Conservation (phyloP, 2,888 invertebrate species). For the Diabrotica balteata region DNA sequence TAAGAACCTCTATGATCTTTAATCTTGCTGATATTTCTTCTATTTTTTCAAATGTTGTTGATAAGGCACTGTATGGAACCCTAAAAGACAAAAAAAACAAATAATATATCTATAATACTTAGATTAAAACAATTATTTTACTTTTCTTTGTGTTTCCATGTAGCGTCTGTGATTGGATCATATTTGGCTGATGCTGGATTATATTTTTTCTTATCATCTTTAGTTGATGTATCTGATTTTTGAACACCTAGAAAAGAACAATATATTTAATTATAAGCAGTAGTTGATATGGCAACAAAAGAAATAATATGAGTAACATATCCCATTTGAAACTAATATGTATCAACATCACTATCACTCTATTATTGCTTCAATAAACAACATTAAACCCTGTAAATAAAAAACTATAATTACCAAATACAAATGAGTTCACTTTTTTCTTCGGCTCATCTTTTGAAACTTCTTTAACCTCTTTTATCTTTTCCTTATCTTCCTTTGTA, state of each 20-base stretch:
- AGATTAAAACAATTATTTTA: conserved; percentile 47
- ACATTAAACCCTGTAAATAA: conserved; percentile 55
- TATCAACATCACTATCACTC: too few relatives aligned
- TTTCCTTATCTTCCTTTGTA: conserved; percentile 5
- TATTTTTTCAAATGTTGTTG: conserved; percentile 88
- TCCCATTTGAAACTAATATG: too few relatives aligned
- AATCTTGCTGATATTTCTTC: conserved; percentile 85
- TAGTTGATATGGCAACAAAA: too few relatives aligned
- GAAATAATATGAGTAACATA: too few relatives aligned
- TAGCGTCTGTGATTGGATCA: conserved; percentile 83
- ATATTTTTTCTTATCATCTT: conserved; percentile 59
- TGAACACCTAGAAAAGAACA: conserved; percentile 23
- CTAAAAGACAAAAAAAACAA: conserved; percentile 58
- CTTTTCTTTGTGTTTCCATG: conserved; percentile 78
- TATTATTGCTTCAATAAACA: too few relatives aligned
- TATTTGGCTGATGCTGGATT: conserved; percentile 77
- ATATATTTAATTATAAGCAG: too few relatives aligned
- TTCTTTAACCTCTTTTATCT: conserved; percentile 7
- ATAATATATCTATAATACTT: neutral
- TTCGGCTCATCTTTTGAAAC: conserved; percentile 1
- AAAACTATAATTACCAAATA: conserved; percentile 6
- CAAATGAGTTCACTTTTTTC: neutral
- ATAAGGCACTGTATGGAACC: conserved; percentile 91
- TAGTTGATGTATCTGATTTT: conserved; percentile 20
- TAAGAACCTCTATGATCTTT: conserved; percentile 89